Percentiles rank a stretch among this genome's conserved stretches.
Conservation (phyloP, 1,140 invertebrate genomes). For the Mactra quadrangularis region DNA sequence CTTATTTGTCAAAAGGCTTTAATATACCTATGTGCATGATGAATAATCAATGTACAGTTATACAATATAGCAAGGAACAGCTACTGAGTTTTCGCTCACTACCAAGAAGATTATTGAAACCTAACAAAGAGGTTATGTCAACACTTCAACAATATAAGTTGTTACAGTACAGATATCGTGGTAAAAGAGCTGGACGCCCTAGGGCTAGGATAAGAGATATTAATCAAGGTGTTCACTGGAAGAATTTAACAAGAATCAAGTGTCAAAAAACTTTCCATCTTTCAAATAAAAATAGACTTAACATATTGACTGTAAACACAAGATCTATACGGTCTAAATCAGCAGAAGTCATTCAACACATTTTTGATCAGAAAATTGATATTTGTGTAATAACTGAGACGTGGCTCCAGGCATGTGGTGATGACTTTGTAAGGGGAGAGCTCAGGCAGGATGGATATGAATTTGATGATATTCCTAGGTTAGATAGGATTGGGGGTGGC, state of each 20-base stretch:
- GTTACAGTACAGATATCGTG: conserved; percentile 2
- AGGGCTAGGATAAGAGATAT: conserved; percentile 22
- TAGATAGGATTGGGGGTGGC: too few relatives aligned
- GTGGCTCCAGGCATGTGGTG: too few relatives aligned
- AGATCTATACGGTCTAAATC: too few relatives aligned
- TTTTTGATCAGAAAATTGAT: too few relatives aligned
- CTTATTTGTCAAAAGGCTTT: background rate
- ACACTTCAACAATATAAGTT: conserved; percentile 1
- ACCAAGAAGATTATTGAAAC: background rate
- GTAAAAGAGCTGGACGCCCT: conserved; percentile 31
- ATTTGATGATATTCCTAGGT: too few relatives aligned
- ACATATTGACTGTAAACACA: too few relatives aligned
- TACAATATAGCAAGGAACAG: conserved; percentile 3
- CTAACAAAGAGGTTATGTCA: conserved; percentile 2
- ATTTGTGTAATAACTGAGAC: too few relatives aligned
- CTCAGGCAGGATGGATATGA: too few relatives aligned
- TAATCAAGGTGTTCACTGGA: conserved; percentile 30
- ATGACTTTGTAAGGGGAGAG: too few relatives aligned
- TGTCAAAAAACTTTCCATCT: too few relatives aligned
- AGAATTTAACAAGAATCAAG: conserved; percentile 19
- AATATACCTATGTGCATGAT: background rate
- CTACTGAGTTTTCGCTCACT: conserved; percentile 19
- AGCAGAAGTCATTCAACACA: too few relatives aligned
- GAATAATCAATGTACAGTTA: conserved; percentile 14
- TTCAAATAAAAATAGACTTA: too few relatives aligned